Evolutionary conservation across 1,140 invertebrate species (phyloP).

Genomic region (Polyergus mexicanus): DNA sequence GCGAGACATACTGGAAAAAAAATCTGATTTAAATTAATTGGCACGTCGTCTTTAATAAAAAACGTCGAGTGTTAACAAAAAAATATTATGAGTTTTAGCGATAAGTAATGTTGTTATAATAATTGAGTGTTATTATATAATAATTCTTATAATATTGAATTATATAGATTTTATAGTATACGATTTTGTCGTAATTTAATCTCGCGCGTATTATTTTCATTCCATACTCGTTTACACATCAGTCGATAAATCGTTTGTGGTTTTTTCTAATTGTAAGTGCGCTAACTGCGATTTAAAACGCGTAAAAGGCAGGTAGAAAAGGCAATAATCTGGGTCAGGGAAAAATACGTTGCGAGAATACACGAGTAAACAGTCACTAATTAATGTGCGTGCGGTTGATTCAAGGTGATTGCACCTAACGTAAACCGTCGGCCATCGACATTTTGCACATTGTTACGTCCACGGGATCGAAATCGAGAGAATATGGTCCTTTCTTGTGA

Average conservation of each 20-base stretch:
- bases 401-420: slow-evolving; percentile 70
- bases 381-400: slow-evolving; percentile 43
- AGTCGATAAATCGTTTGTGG: background rate
- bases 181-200: background rate
- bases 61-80: slow-evolving; percentile 5
- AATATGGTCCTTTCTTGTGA: background rate
- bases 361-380: slow-evolving; percentile 67
- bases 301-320: slow-evolving; percentile 66
- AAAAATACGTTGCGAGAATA: slow-evolving; percentile 69
- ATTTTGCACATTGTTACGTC: background rate
- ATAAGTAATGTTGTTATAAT: background rate
- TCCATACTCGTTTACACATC: background rate
- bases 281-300: slow-evolving; percentile 1
- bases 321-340: slow-evolving; percentile 73
- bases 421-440: slow-evolving; percentile 54
- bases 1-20: background rate
- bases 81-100: background rate
- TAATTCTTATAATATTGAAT: background rate
- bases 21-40: background rate
- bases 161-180: background rate
- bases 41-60: background rate
- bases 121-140: too few relatives aligned
- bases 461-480: slow-evolving; percentile 32
- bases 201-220: background rate
- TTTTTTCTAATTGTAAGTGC: background rate